Conservation (phyloP, 2,888 invertebrate genomes). For the Gasteruption jaculator region DNA sequence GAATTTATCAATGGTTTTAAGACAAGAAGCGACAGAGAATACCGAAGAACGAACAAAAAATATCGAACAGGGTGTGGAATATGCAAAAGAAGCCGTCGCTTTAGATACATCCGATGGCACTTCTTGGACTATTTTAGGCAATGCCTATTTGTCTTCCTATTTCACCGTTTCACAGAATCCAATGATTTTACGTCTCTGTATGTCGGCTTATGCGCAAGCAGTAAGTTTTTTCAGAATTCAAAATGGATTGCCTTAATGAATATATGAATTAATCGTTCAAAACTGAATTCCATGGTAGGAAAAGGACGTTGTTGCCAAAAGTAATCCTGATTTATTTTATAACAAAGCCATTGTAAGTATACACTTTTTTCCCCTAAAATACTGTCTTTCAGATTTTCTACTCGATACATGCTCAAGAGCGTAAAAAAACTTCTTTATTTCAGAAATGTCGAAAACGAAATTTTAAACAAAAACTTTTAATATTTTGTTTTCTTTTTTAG, state of each 20-base stretch:
- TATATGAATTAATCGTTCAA: slow-evolving; percentile 7
- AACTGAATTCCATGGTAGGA: slow-evolving; percentile 52
- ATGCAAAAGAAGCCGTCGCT: slow-evolving; percentile 79
- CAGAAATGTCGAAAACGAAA: neutral
- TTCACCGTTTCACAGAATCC: slow-evolving; percentile 73
- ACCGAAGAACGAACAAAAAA: slow-evolving; percentile 58
- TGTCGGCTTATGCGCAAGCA: slow-evolving; percentile 79
- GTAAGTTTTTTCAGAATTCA: slow-evolving; percentile 55
- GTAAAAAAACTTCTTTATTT: too few relatives aligned
- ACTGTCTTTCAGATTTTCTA: too few relatives aligned
- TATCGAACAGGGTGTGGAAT: slow-evolving; percentile 67
- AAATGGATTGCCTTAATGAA: slow-evolving; percentile 1
- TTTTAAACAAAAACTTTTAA: slow-evolving; percentile 1
- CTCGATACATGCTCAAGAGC: too few relatives aligned
- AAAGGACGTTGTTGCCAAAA: slow-evolving; percentile 66
- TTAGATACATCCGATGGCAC: slow-evolving; percentile 73
- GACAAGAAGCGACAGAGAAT: slow-evolving; percentile 60
- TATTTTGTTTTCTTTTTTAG: slow-evolving; percentile 10
- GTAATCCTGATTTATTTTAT: slow-evolving; percentile 76
- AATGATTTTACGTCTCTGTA: slow-evolving; percentile 64
- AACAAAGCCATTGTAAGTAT: slow-evolving; percentile 77
- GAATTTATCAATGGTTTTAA: slow-evolving; percentile 75
- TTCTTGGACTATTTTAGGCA: slow-evolving; percentile 82
- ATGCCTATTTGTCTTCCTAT: slow-evolving; percentile 77
- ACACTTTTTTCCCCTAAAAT: too few relatives aligned